phyloP scores from a whole-genome alignment of 2,113 vertebrate genomes.

The Tichodroma muraria region DNA sequence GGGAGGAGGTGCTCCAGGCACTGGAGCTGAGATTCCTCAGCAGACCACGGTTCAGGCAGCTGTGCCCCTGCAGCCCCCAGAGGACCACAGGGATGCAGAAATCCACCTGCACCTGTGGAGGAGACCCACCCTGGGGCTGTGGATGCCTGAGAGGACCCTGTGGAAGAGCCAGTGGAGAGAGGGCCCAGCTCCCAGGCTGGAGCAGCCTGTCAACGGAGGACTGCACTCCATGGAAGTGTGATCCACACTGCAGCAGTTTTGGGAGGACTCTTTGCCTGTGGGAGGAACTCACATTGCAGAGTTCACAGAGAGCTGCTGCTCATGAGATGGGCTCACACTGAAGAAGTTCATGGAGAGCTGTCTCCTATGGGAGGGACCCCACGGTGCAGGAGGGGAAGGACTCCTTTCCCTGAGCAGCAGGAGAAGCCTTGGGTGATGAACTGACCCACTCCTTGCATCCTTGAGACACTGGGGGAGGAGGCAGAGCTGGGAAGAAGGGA shows the following conservation, averaged over 20 bases:
- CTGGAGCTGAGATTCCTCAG: background rate
- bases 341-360: background rate
- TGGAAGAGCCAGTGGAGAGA: background rate
- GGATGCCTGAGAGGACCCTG: background rate
- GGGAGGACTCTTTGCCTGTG: no score
- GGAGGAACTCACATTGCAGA: background rate
- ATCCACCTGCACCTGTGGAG: background rate
- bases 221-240: background rate
- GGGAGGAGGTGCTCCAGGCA: background rate
- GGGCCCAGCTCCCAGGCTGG: background rate
- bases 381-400: background rate
- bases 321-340: rapidly evolving
- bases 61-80: rapidly evolving
- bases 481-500: background rate
- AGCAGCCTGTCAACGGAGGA: background rate
- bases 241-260: background rate
- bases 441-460: background rate
- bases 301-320: background rate
- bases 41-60: background rate
- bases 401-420: background rate
- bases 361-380: background rate
- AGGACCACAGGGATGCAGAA: background rate
- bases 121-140: background rate
- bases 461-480: background rate
- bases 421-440: background rate